Evolutionary conservation across 2,113 vertebrate species (phyloP), one percentile per base, ranked within the genome.

Genomic region (Oryzias melastigma): DNA sequence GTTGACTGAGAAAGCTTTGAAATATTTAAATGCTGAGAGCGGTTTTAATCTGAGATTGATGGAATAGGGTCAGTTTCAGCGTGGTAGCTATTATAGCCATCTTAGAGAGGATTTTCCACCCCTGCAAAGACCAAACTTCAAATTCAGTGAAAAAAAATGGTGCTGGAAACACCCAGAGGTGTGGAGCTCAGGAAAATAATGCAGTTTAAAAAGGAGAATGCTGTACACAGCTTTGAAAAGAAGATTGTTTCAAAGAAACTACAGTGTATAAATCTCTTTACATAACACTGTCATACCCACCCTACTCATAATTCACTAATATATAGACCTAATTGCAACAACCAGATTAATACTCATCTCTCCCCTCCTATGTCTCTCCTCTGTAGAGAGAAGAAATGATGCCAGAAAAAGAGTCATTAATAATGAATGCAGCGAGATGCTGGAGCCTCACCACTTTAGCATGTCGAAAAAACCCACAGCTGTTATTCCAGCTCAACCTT

Each of bases 1-100:
- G 76, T 77, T 77, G 65, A 62, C 74, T 43, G 52, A 68, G 74
- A 63, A 78, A 60, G 66, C 74, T 88, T 85, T 92, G 75, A 90
- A 91, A 91, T 89, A 92, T 90, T 90, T 84, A 89, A 89, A 89
- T 81, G 84, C 74, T 71, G 53, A 41, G 43, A 82, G 74, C 59
- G 61, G 84, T 85, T 88, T 78, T 84, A 79, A 87, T 85, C 70
- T 65, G 58, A 87, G 85, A 91, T 86, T 90, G 87, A 91, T 85
- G 77, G 86, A 91, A 91, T 90, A 88, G 65, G 88, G 89, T 84
- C 88, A 90, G 74, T 80, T 73, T 76, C 68, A 63, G 77, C 53
- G 42, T 53, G 65, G 70, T 75, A 68, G 79, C 68, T 68, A 73
- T 64, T 71, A 65, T 57, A 64, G 65, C 67, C 18, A 14, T 75